Evolutionary conservation across 30 jellyfish, hydroid and myxozoan genomes (phyloP).

Genomic region (Calvadosia cruxmelitensis): DNA sequence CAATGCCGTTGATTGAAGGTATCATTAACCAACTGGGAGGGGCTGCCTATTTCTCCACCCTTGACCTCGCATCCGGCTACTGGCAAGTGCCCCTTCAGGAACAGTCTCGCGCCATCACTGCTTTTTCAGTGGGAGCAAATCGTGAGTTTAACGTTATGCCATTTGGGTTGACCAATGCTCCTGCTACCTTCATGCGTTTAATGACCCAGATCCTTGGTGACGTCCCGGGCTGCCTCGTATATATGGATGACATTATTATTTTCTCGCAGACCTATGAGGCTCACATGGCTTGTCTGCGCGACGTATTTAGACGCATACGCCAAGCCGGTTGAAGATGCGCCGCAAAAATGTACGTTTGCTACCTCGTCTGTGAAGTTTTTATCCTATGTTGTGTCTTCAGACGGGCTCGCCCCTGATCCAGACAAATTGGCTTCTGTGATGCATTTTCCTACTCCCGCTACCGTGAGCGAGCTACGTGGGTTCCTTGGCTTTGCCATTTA

Average conservation of each 20-base stretch:
- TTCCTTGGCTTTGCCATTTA: conserved; percentile 32
- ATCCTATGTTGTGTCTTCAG: conserved; percentile 11
- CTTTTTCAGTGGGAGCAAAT: too few relatives aligned
- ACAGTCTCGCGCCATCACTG: too few relatives aligned
- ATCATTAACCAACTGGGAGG: too few relatives aligned
- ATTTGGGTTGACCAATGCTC: conserved; percentile 54
- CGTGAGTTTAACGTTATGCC: conserved; percentile 29
- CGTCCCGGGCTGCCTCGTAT: conserved; percentile 24
- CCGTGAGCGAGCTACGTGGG: conserved; percentile 8
- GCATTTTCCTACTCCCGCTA: conserved; percentile 32
- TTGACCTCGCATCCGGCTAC: too few relatives aligned
- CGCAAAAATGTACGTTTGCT: neutral
- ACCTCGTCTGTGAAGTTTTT: conserved; percentile 7
- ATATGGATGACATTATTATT: conserved; percentile 26
- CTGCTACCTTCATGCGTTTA: conserved; percentile 51
- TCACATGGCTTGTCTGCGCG: conserved; percentile 15
- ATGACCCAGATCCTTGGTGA: neutral
- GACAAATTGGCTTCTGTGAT: conserved; percentile 13
- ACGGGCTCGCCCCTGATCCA: conserved; percentile 37
- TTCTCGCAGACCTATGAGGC: conserved; percentile 20
- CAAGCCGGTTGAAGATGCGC: too few relatives aligned
- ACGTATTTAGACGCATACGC: conserved; percentile 12
- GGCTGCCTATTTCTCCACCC: too few relatives aligned
- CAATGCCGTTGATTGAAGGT: too few relatives aligned
- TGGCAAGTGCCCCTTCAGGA: too few relatives aligned